Evolutionary conservation across 2,797 vertebrate species (phyloP).

Genomic region (Melopsittacus undulatus): DNA sequence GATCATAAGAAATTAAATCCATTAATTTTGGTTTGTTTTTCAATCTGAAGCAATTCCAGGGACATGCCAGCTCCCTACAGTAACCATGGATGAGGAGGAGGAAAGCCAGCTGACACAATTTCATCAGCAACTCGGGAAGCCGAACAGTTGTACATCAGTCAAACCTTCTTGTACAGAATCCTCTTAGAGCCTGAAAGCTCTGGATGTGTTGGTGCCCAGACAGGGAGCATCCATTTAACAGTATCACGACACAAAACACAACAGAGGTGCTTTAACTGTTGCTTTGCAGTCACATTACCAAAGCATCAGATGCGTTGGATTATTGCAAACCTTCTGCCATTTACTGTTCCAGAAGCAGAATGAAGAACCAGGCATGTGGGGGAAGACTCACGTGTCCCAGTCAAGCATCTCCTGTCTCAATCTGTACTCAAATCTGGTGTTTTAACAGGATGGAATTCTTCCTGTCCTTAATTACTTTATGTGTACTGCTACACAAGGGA

Average conservation of each 20-base stretch:
- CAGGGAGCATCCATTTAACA: neutral
- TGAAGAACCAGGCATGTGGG: neutral
- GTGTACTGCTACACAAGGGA: neutral
- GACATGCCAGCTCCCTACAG: neutral
- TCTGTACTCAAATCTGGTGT: constrained; percentile 15
- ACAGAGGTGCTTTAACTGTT: neutral
- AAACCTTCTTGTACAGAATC: neutral
- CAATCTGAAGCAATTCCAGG: neutral
- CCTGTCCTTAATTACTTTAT: neutral
- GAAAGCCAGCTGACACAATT: neutral
- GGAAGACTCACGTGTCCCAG: neutral
- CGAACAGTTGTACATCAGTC: neutral
- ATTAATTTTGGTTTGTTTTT: neutral
- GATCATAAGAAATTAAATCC: neutral
- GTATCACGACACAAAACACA: neutral
- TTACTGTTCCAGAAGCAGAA: neutral
- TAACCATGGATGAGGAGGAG: neutral
- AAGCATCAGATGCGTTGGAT: neutral
- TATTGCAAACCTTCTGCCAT: neutral
- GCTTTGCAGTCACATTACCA: neutral
- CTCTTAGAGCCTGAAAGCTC: neutral
- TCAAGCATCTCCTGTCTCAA: neutral
- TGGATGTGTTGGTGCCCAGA: neutral
- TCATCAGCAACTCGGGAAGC: neutral
- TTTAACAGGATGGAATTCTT: neutral